Base-by-base conservation (phyloP, 1,140 invertebrate genomes). In the Platyscapa corneri region DNA sequence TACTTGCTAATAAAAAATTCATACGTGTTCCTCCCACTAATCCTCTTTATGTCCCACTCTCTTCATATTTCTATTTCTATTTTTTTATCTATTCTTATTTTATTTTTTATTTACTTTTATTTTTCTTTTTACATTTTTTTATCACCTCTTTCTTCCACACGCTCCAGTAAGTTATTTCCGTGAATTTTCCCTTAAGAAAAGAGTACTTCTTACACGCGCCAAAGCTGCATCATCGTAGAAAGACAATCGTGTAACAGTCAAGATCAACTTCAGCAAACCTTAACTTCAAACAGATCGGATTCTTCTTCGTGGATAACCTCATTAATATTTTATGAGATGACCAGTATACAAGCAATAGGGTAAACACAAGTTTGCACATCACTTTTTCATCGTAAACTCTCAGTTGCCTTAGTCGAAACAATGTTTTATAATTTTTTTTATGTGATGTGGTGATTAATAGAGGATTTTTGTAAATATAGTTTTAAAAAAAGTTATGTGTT, bases 281-380 rank as follows among this genome's bases (percentile, higher is more conserved):
- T 76, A 53, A 49, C 74, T 6, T 76, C 70, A 37, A 39, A 74
- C 7, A 42, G 30, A 76, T 76, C 42, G n/a, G 27, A 49, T n/a
- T 32, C 53, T 60, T 78, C 76, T 78, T 78, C 76, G 49, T 37
- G 30, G 49, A 78, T 78, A 34, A 60, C 46, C 76, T 60, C 76
- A 78, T 78, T 32, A 78, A 60, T 78, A 78, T 60, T 78, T 30
- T 49, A 78, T 78, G 49, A 78, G 76, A 37, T 12, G 49, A 56
- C 76, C n/a, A 30, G 76, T 56, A 78, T 23, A 76, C 42, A 49
- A 76, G 74, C n/a, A 32, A 49, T 76, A 27, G 27, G 20, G 72
- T 75, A 75, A 75, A 75, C 72, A 46, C 39, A 7, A 75, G 72
- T 18, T 8, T 20, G 37, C 37, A 34, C 67, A 0, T 14, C 3